Percentiles rank a stretch among this genome's conserved stretches.
These are phyloP conservation scores for Lepidocyrtinus sp. DNA, from an alignment of 2,888 invertebrate genomes.

Conservation along the genomic window DNA sequence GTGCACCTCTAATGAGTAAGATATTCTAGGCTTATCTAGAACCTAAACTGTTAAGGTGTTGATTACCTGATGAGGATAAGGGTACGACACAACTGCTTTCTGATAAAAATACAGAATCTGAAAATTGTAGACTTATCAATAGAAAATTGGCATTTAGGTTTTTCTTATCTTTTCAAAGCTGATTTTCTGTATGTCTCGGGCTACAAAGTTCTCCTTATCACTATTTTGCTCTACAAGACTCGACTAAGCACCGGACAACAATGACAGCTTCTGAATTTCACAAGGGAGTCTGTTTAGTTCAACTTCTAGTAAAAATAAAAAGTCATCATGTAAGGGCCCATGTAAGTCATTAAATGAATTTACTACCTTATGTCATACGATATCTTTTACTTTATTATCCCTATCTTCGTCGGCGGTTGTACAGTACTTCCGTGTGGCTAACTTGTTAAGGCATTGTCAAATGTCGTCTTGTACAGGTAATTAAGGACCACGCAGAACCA, in stretches of 20 bases:
- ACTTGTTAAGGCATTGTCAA: conserved; percentile 44
- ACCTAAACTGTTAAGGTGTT: conserved; percentile 33
- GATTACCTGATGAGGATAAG: conserved; percentile 21
- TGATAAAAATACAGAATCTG: too few relatives aligned
- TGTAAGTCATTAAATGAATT: not conserved
- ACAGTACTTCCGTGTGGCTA: conserved; percentile 37
- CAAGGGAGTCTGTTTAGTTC: too few relatives aligned
- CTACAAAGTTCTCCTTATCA: too few relatives aligned
- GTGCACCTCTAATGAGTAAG: not conserved
- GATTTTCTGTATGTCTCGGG: too few relatives aligned
- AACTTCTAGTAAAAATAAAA: not conserved
- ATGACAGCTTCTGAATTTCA: too few relatives aligned
- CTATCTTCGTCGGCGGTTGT: too few relatives aligned
- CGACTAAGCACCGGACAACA: too few relatives aligned
- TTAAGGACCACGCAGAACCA: conserved; percentile 43
- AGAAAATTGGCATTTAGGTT: not conserved
- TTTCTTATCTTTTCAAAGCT: not conserved
- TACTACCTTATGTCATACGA: too few relatives aligned
- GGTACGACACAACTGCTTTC: not conserved
- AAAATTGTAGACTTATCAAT: not conserved
- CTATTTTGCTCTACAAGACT: too few relatives aligned
- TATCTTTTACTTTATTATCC: too few relatives aligned
- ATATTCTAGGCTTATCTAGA: not conserved
- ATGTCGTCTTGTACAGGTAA: conserved; percentile 43
- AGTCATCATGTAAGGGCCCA: not conserved